Conservation (phyloP, 2,888 invertebrate genomes). For the Sisyra nigra region DNA sequence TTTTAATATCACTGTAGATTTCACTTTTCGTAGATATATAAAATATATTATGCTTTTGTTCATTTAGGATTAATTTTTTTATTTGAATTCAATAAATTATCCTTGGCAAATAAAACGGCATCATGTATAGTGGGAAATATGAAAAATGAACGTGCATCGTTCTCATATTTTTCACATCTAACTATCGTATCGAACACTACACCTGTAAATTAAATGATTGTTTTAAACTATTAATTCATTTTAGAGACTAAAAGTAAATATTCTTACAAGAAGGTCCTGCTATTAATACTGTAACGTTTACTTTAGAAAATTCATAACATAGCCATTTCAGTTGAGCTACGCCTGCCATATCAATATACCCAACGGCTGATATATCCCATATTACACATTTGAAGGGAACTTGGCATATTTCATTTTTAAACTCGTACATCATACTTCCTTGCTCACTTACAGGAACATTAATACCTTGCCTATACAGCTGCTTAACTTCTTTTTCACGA, state of each 20-base stretch:
- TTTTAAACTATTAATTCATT: slow-evolving; percentile 7
- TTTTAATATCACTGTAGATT: too few species aligned
- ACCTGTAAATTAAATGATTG: slow-evolving; percentile 27
- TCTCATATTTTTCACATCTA: slow-evolving; percentile 36
- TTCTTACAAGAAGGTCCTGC: slow-evolving; percentile 47
- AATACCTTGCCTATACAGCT: slow-evolving; percentile 12
- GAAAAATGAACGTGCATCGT: slow-evolving; percentile 33
- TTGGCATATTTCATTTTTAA: slow-evolving; percentile 1
- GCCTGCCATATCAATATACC: slow-evolving; percentile 56
- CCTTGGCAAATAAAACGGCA: slow-evolving; percentile 35
- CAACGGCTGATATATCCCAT: slow-evolving; percentile 50
- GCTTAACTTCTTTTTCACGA: slow-evolving; percentile 1
- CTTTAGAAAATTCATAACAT: slow-evolving; percentile 35
- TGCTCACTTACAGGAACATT: not conserved
- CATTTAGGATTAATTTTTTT: not conserved
- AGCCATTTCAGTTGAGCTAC: slow-evolving; percentile 39
- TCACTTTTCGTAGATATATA: not conserved
- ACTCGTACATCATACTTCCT: too few species aligned
- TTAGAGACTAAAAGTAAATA: not conserved
- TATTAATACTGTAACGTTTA: slow-evolving; percentile 38
- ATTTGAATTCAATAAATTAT: too few species aligned
- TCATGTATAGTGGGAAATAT: slow-evolving; percentile 57
- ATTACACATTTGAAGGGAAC: slow-evolving; percentile 40
- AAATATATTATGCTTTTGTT: not conserved
- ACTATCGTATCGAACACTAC: slow-evolving; percentile 48